These are phyloP conservation scores for Phymatocera aterrima DNA, from an alignment of 2,888 invertebrate species.

Conservation along the genomic window DNA sequence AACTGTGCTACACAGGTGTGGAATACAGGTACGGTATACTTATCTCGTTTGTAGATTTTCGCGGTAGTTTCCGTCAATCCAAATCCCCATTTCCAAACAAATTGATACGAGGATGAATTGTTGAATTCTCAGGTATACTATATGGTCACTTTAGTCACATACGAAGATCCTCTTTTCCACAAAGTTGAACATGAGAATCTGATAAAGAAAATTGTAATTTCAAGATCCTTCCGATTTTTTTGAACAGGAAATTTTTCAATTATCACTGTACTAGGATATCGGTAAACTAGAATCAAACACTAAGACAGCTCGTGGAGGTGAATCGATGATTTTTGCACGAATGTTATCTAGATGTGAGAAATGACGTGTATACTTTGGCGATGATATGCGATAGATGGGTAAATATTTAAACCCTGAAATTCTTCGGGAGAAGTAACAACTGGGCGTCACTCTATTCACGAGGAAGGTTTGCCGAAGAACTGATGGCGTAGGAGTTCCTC, in stretches of 20 bases:
- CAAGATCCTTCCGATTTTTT: too few species aligned
- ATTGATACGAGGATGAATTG: too few species aligned
- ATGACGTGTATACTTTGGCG: too few species aligned
- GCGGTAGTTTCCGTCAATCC: neutral
- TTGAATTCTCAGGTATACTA: neutral
- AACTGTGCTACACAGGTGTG: neutral
- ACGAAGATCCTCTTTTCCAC: neutral
- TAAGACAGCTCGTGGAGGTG: too few species aligned
- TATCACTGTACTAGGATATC: too few species aligned
- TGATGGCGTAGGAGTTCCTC: constrained; percentile 66
- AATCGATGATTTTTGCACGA: too few species aligned
- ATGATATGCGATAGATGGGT: too few species aligned
- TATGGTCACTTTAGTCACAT: neutral
- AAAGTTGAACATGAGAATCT: neutral
- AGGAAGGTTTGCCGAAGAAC: constrained; percentile 61
- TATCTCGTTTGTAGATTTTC: neutral
- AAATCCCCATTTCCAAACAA: too few species aligned
- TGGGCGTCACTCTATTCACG: constrained; percentile 29
- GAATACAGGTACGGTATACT: neutral
- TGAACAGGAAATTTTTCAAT: too few species aligned
- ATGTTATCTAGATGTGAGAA: too few species aligned
- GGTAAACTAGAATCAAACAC: too few species aligned
- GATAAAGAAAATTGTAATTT: neutral
- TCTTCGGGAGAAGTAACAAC: neutral
- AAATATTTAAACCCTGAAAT: too few species aligned